Evolutionary conservation across 1,140 invertebrate species (phyloP).

Genomic region (Diabrotica virgifera): DNA sequence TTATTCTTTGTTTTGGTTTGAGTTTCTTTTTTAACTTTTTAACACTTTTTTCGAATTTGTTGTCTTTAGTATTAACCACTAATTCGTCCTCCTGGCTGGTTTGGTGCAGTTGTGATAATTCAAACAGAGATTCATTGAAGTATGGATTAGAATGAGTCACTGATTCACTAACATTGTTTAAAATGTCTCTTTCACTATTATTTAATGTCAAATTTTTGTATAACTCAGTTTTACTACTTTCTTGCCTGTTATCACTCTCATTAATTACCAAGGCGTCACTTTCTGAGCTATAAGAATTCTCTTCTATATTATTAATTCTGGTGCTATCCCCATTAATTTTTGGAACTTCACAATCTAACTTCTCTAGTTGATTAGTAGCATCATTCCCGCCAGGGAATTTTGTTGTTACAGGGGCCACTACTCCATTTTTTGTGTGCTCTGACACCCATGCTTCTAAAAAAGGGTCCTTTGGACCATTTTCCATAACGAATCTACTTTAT

Average conservation of each 20-base stretch:
- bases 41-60: conserved; percentile 13
- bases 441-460: conserved; percentile 22
- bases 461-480: conserved; percentile 43
- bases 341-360: conserved; percentile 9
- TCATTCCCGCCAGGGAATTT: conserved; percentile 38
- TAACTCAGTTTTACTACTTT: conserved; percentile 31
- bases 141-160: conserved; percentile 44
- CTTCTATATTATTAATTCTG: conserved; percentile 24
- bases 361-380: conserved; percentile 26
- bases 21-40: conserved; percentile 23
- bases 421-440: conserved; percentile 33
- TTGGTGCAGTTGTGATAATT: conserved; percentile 40
- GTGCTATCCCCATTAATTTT: conserved; percentile 36
- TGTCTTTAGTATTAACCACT: conserved; percentile 12
- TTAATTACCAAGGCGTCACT: conserved; percentile 45
- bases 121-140: conserved; percentile 46
- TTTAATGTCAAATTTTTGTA: conserved; percentile 17
- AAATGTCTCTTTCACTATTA: not conserved
- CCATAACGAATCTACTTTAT: conserved; percentile 41
- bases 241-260: conserved; percentile 40
- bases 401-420: conserved; percentile 37
- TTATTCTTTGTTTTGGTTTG: conserved; percentile 48
- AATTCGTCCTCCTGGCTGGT: conserved; percentile 15
- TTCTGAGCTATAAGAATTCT: conserved; percentile 42
- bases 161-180: conserved; percentile 14